Evolutionary conservation across 1,140 invertebrate species (phyloP).

Genomic region (Diachasma alloeum): DNA sequence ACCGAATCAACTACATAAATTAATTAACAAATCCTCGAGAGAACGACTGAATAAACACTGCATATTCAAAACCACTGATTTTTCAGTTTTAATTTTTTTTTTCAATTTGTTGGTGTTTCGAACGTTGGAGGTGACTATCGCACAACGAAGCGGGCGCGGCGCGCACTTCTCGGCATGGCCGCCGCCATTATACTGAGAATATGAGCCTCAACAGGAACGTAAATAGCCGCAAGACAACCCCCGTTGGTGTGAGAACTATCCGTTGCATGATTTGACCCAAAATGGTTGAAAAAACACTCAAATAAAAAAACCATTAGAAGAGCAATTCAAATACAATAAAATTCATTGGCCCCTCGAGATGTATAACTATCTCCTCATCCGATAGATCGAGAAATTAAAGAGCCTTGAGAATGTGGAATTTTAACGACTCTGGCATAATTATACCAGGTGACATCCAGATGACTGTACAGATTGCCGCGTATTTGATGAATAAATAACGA

Average conservation of each 20-base stretch:
- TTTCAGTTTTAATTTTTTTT: conserved; percentile 11
- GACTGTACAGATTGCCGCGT: not conserved
- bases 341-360: not conserved
- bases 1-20: not conserved
- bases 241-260: not conserved
- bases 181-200: conserved; percentile 55
- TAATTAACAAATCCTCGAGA: not conserved
- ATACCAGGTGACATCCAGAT: not conserved
- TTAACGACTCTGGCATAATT: not conserved
- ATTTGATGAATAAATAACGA: not conserved
- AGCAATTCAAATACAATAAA: not conserved
- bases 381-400: not conserved
- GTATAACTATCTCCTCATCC: not conserved
- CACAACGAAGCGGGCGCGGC: conserved; percentile 48
- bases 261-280: not conserved
- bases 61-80: not conserved
- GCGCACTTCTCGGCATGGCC: conserved; percentile 51
- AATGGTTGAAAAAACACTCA: not conserved
- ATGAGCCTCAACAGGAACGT: conserved; percentile 46
- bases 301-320: not conserved
- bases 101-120: not conserved
- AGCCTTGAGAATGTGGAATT: not conserved
- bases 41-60: not conserved
- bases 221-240: conserved; percentile 21
- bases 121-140: conserved; percentile 21